Evolutionary conservation across 2,797 vertebrate species (phyloP), one percentile per base, ranked within the genome.

Genomic region (Oreochromis mossambicus): DNA sequence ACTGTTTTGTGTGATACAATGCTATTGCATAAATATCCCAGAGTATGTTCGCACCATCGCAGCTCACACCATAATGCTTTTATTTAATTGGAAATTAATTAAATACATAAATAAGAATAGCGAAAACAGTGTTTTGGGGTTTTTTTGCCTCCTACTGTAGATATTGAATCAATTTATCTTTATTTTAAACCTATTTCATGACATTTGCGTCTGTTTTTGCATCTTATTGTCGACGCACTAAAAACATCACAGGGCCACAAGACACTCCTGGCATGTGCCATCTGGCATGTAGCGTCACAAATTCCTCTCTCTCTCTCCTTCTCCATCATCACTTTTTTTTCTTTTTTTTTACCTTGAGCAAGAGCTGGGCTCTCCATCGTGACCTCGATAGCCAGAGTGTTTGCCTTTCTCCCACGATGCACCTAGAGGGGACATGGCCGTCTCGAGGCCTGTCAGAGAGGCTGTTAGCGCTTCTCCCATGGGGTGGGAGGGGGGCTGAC

Each of bases 361-460:
- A 86, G 80, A 89, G 87, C 88, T 10, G 8, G 58, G 86, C 86
- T 91, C 84, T 88, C 86, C 17, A 8, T 80, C 70, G 11, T 95
- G 95, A 96, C 95, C 95, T 95, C 91, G 85, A 95, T 95, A 94
- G 91, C 84, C 86, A 2, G 77, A 85, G 93, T 93, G 91, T 95
- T 94, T 95, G 90, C 85, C 83, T 90, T 90, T 95, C 95, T 95
- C 95, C 95, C 94, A 94, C 87, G 92, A 95, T 92, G 89, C 96
- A 96, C 95, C 96, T 96, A 94, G 87, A 91, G 90, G 89, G 95
- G 92, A 95, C 93, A 85, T 90, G 89, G 93, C 91, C 95, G 91
- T 95, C 93, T 94, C 94, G 90, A 86, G 38, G 90, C 91, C 95
- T 94, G 94, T 95, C 95, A 94, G 89, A 91, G 95, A 94, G 93